A percentile compares a stretch with the other conserved stretches of the same genome.
These are phyloP conservation scores for Caenorhabditis angaria DNA, from an alignment of 2,888 invertebrate genomes.

Conservation along the genomic window DNA sequence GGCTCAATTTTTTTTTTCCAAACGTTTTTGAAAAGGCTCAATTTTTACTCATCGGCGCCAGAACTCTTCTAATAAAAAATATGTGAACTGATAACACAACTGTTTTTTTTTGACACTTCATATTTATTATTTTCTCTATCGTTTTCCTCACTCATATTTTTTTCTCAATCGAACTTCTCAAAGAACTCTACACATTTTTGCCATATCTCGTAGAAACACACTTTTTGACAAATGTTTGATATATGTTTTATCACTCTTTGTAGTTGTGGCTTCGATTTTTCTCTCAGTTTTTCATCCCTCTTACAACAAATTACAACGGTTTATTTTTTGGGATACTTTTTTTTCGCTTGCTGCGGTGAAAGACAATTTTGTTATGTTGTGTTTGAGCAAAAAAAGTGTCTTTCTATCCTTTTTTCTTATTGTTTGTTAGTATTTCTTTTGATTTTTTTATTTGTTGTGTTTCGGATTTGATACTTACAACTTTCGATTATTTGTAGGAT, in stretches of 20 bases:
- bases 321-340: background rate
- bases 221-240: background rate
- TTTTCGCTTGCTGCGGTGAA: background rate
- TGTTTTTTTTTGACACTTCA: background rate
- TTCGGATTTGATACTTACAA: background rate
- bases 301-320: conserved; percentile 1
- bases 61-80: background rate
- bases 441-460: background rate
- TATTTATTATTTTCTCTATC: background rate
- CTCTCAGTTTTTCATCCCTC: background rate
- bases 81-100: background rate
- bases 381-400: background rate
- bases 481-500: background rate
- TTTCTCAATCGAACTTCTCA: too few relatives aligned
- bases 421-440: background rate
- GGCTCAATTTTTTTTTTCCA: too few relatives aligned
- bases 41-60: background rate
- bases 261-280: background rate
- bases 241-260: background rate
- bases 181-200: too few relatives aligned
- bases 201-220: background rate
- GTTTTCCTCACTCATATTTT: background rate
- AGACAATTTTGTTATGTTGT: background rate
- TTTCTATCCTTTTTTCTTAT: background rate
- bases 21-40: background rate